Evolutionary conservation across 2,797 vertebrate species (phyloP), one percentile per base, ranked within the genome.

Genomic region (Calcarius lapponicus): DNA sequence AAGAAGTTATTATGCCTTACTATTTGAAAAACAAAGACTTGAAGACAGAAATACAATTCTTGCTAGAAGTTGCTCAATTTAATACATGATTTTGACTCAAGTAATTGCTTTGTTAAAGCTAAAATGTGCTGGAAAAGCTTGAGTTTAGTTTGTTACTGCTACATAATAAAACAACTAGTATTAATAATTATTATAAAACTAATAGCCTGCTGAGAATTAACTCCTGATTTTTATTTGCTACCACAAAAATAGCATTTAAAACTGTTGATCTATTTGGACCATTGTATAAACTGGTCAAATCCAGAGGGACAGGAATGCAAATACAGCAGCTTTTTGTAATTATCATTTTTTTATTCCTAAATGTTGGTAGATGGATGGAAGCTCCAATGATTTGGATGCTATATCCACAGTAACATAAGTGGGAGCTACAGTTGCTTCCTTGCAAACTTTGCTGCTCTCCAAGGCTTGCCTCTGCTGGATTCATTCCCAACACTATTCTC

Each of bases 31-130:
- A 95, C 88, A 97, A 96, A 95, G 88, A 75, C 58, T 92, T 86
- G n/a, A 94, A 85, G 72, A 91, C 86, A 93, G 90, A 95, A 93
- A 95, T 96, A 62, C 86, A 95, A 96, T 97, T 96, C 92, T 91
- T 91, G 42, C 84, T 75, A 85, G 65, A 88, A 93, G 88, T 70
- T 95, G 65, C 86, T 97, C 95, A 85, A 94, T 95, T 94, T 95
- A 82, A 90, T 92, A 96, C 96, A 94, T 88, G 81, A 93, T 91
- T 96, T 97, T 91, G 90, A 97, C 89, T 97, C 58, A 90, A 91
- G 75, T 96, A 97, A 97, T 96, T 96, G 88, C 82, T 94, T 88
- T 7, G 29, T 97, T 97, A 90, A 95, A 97, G 91, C 81, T 85
- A 96, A 97, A 96, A 91, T 93, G 69, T 94, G 83, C 95, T 96